phyloP scores from a whole-genome alignment of 1,140 invertebrate genomes.

The Achroia grisella region DNA sequence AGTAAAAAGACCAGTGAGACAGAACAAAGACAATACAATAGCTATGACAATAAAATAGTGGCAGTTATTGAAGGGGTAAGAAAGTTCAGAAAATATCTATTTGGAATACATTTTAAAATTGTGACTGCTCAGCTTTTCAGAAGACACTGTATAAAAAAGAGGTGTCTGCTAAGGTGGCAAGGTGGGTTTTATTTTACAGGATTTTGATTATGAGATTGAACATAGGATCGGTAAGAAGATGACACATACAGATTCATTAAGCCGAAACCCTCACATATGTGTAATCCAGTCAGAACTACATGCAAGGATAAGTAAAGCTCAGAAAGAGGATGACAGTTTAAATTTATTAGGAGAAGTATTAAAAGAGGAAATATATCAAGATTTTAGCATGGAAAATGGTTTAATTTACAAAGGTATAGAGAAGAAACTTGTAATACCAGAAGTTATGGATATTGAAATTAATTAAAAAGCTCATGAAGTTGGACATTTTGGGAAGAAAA shows the following conservation, averaged over 20 bases:
- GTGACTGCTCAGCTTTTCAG: slow-evolving; percentile 49
- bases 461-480: slow-evolving; percentile 12
- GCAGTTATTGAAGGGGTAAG: slow-evolving; percentile 45
- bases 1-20: slow-evolving; percentile 31
- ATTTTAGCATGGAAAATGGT: slow-evolving; percentile 5
- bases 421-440: slow-evolving; percentile 7
- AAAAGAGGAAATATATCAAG: slow-evolving; percentile 5
- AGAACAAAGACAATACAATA: slow-evolving; percentile 56
- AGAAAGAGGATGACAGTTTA: slow-evolving; percentile 21
- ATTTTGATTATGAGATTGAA: slow-evolving; percentile 24
- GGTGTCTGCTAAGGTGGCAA: slow-evolving; percentile 33
- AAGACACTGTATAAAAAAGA: slow-evolving; percentile 53
- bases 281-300: not conserved
- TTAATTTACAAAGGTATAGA: slow-evolving; percentile 11
- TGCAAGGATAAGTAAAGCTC: slow-evolving; percentile 6
- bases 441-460: slow-evolving; percentile 11
- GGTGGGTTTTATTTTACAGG: slow-evolving; percentile 29
- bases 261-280: slow-evolving; percentile 22
- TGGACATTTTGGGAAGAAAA: slow-evolving; percentile 23
- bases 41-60: slow-evolving; percentile 49
- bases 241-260: slow-evolving; percentile 53
- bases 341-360: slow-evolving; percentile 24
- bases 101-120: slow-evolving; percentile 54
- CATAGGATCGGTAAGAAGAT: slow-evolving; percentile 40
- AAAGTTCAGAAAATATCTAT: slow-evolving; percentile 50